Conservation (phyloP, 2,113 vertebrate species). For the Phainopepla nitens region DNA sequence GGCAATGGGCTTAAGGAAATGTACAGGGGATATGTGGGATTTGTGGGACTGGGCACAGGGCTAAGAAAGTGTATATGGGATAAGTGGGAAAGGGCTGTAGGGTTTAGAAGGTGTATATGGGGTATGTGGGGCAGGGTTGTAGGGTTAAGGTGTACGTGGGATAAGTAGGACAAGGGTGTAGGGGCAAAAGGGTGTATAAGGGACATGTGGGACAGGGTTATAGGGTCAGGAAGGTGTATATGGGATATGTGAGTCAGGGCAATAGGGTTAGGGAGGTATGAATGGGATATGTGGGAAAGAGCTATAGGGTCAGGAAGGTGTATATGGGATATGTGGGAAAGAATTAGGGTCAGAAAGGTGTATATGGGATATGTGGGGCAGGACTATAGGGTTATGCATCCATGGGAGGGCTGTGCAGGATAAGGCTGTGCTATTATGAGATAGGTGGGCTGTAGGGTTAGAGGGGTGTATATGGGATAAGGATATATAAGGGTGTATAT, state of each 20-base stretch:
- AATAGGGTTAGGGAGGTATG: not conserved
- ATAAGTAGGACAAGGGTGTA: accelerated
- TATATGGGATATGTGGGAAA: no score
- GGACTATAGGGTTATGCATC: no score
- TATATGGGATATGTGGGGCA: no score
- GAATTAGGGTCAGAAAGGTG: no score
- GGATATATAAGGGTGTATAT: no score
- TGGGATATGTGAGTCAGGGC: not conserved
- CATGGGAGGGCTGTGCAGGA: no score
- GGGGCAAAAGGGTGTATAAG: not conserved
- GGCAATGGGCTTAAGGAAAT: not conserved
- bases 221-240: no score
- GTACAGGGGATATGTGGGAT: not conserved
- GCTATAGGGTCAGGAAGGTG: accelerated
- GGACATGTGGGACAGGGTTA: accelerated
- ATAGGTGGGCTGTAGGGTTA: no score
- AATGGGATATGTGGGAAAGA: accelerated
- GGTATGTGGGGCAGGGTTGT: not conserved
- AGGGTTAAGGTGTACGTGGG: accelerated
- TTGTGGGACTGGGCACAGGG: no score
- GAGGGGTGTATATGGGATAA: not conserved
- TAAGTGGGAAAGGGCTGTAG: not conserved
- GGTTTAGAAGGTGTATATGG: not conserved
- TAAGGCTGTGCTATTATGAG: no score
- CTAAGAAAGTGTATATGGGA: no score